A percentile compares a stretch with the other conserved stretches of the same genome.
phyloP scores from a whole-genome alignment of 2,113 vertebrate genomes.

The Siniperca chuatsi region DNA sequence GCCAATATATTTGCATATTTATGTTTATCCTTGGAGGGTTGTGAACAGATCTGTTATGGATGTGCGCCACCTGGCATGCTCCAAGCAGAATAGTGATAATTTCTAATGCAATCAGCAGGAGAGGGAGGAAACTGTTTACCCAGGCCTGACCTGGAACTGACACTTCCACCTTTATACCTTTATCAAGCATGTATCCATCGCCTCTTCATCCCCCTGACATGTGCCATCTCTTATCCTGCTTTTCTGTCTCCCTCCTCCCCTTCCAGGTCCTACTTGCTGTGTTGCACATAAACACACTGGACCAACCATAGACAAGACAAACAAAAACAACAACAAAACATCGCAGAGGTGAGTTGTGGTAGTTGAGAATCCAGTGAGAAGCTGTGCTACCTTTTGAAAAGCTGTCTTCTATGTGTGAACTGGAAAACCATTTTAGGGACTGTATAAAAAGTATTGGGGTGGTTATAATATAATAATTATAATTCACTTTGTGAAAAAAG shows the following conservation, averaged over 20 bases:
- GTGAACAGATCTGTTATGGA: not conserved
- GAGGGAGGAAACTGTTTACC: not conserved
- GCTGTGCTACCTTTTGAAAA: too few relatives aligned
- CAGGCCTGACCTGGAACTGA: not conserved
- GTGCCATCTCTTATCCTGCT: not conserved
- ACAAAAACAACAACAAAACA: not conserved
- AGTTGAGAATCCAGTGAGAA: too few relatives aligned
- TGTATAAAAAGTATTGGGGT: not conserved
- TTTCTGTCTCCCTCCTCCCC: not conserved
- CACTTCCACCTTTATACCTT: not conserved
- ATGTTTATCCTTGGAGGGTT: not conserved
- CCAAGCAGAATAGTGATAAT: not conserved
- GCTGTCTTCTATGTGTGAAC: too few relatives aligned
- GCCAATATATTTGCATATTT: not conserved
- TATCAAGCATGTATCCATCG: constrained; percentile 4
- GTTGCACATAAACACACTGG: not conserved
- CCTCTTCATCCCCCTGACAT: not conserved
- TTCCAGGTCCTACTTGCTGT: not conserved
- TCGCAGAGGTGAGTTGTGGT: too few relatives aligned
- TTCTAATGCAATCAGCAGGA: constrained; percentile 8
- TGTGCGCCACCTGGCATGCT: constrained; percentile 5
- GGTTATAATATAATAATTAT: not conserved
- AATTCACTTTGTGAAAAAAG: not conserved
- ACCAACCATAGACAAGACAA: not conserved
- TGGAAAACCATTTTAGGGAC: not conserved